Evolutionary conservation across 2,113 vertebrate genomes (phyloP), one percentile per base, ranked within the genome.

Genomic region (Lota lota): DNA sequence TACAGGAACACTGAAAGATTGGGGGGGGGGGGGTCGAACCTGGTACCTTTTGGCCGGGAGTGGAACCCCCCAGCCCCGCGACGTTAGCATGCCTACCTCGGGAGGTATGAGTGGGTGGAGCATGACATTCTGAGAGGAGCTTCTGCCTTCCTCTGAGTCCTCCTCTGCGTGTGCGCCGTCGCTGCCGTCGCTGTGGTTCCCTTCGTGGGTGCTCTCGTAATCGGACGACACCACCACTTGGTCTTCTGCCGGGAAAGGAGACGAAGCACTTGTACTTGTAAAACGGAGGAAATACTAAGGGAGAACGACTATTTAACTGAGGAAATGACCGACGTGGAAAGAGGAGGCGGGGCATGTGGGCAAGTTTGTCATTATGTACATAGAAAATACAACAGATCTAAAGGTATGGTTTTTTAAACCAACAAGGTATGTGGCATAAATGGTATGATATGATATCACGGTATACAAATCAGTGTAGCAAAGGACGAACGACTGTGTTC

Each of bases 111-210:
- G 72, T 71, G 83, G 68, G 69, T 87, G 89, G 59, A 92, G 85
- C 62, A 88, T 75, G 54, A 95, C 90, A 56, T 88, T 90, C 73
- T 96, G 93, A 0, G 93, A 83, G 0, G 88, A 5, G 33, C 87
- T 91, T 74, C 92, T 93, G 62, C 81, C 83, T 50, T 91, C 91
- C 20, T 94, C 93, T 0, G 87, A 16, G 64, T 96, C 93, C 0
- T 96, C 95, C 4, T 97, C 94, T 1, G 93, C 94, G 72, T 94
- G 96, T 20, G 95, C 88, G 15, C 97, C 94, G 80, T 97, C 94
- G 0, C 95, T 97, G 92, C 94, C 93, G 79, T 98, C 95, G 4
- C 96, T 98, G 92, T 98, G 94, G 87, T 97, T 98, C 85, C 94
- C 95, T 90, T 98, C 92, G 8, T 92, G 89, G 67, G 90, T 91